These are phyloP conservation scores for Coracopsis vasa DNA, from an alignment of 2,113 vertebrate genomes.

Conservation along the genomic window DNA sequence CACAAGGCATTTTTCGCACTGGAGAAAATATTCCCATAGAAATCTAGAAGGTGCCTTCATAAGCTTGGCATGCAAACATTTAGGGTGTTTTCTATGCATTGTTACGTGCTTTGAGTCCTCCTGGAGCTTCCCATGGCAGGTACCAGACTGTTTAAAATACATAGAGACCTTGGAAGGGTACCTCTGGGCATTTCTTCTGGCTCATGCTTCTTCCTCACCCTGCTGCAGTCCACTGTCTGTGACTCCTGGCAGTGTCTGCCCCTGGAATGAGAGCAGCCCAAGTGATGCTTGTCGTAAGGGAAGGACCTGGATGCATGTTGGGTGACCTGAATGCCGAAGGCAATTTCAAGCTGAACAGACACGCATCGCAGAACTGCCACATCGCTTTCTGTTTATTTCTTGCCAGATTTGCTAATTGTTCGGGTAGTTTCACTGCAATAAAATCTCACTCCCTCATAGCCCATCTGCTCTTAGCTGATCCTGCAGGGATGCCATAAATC, in stretches of 20 bases:
- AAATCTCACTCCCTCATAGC: slow-evolving; percentile 64
- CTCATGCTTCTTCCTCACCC: background rate
- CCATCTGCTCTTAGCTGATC: slow-evolving; percentile 66
- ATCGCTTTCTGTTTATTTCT: slow-evolving; percentile 37
- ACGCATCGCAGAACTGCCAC: background rate
- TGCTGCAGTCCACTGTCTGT: background rate
- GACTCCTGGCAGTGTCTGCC: background rate
- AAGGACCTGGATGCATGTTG: background rate
- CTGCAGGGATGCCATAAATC: slow-evolving; percentile 65
- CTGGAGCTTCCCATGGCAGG: background rate
- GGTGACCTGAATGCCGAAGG: background rate
- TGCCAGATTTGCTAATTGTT: slow-evolving; percentile 62
- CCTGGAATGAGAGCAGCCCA: background rate
- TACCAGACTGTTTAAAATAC: background rate
- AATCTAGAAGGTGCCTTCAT: background rate
- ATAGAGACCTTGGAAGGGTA: background rate
- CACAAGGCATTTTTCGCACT: background rate
- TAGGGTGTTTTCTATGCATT: background rate
- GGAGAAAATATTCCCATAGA: background rate
- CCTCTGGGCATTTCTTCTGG: background rate
- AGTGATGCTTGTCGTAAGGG: background rate
- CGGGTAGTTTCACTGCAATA: slow-evolving; percentile 39
- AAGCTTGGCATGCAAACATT: background rate
- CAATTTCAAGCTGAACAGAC: background rate
- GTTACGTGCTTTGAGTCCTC: background rate